Evolutionary conservation across 2,888 invertebrate species (phyloP), one percentile per base, ranked within the genome.

Genomic region (Nipponacmea schrenckii): DNA sequence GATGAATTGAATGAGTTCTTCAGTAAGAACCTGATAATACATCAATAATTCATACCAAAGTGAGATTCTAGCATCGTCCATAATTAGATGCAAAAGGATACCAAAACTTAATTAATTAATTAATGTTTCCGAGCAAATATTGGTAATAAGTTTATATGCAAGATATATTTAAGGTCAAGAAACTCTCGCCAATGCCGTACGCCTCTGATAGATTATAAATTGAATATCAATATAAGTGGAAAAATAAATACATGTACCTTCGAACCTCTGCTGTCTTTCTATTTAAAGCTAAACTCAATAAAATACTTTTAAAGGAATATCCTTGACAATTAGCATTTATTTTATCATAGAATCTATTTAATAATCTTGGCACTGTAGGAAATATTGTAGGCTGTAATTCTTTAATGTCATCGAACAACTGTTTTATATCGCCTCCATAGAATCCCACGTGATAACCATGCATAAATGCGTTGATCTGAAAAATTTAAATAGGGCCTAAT

Each of bases 261-360:
- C 66, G 67, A 14, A 77, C 67, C 62, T 76, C 70, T 2, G 70
- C 73, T 86, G 95, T 94, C 87, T 97, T 97, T 46, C 96, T 93
- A 65, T 93, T 93, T 79, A 96, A 89, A 0, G 94, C 96, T 94
- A 96, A 94, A 85, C 94, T 94, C 88, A 95, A 94, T 31, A 96
- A 89, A 79, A 93, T 90, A 81, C 93, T 93, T 90, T 96, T 96
- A 67, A 96, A 89, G 80, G 93, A 93, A 44, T 95, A 96, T 72
- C 91, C 92, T 67, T 93, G 92, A 69, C 95, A 93, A 84, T 82
- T 77, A 10, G 80, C 72, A 64, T 81, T 93, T 2, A 85, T 83
- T 75, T 81, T 81, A 70, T 81, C 80, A 68, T 84, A 79, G n/a
- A 85, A 77, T 67, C 83, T 74, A 73, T 85, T 85, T 14, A 85